A percentile compares a stretch with the other conserved stretches of the same genome.
Conservation (phyloP, 2,888 invertebrate genomes). For the Abscondita cerata region DNA sequence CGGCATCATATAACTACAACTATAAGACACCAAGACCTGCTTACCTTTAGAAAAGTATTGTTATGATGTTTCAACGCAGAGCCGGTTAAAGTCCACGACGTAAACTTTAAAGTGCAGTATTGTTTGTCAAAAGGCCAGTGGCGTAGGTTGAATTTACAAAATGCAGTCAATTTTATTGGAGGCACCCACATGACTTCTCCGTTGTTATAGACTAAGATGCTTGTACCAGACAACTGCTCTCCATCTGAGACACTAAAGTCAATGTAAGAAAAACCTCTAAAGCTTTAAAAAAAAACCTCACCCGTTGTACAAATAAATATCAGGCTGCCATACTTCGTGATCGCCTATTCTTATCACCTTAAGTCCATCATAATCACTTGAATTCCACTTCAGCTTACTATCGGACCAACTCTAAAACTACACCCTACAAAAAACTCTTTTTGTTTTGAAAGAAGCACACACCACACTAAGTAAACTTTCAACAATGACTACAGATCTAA, state of each 20-base stretch:
- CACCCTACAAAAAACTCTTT: no score
- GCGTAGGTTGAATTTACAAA: constrained; percentile 70
- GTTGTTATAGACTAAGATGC: constrained; percentile 60
- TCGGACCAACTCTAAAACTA: constrained; percentile 76
- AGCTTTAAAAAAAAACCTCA: constrained; percentile 43
- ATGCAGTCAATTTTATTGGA: constrained; percentile 70
- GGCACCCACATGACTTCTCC: constrained; percentile 72
- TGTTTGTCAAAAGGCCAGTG: constrained; percentile 82
- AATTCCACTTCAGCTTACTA: constrained; percentile 75
- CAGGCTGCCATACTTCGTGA: constrained; percentile 82
- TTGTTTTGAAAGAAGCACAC: constrained; percentile 45
- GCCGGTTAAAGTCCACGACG: constrained; percentile 73
- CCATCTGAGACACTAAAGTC: constrained; percentile 51
- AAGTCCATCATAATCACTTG: constrained; percentile 69
- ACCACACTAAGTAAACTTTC: constrained; percentile 71
- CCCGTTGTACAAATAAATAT: constrained; percentile 76
- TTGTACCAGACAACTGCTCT: constrained; percentile 65
- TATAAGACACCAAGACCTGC: no score
- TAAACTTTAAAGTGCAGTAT: constrained; percentile 70
- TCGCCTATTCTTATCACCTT: constrained; percentile 66
- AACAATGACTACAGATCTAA: constrained; percentile 66
- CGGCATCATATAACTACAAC: no score
- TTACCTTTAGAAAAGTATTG: neutral
- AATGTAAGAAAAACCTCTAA: neutral
- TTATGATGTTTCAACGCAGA: constrained; percentile 63